Conservation (phyloP, 2,797 vertebrate species). For the Cottoperca gobio region DNA sequence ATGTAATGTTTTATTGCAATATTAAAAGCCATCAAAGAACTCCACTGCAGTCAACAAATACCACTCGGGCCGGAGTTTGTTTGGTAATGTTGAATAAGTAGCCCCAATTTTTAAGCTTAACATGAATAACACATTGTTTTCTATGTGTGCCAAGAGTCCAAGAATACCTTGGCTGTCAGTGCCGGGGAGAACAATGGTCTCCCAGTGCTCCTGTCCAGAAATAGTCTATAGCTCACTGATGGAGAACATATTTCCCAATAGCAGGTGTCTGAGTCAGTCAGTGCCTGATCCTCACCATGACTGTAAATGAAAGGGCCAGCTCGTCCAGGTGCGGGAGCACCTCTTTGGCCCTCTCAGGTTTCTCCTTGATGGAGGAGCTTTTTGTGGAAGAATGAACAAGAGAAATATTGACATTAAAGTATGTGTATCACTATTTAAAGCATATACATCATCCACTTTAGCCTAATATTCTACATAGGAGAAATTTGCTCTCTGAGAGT, state of each 20-base stretch:
- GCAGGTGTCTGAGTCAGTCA: constrained; percentile 88
- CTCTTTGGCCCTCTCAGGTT: constrained; percentile 78
- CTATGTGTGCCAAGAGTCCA: constrained; percentile 79
- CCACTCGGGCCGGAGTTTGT: constrained; percentile 31
- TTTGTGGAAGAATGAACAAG: constrained; percentile 69
- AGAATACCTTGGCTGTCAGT: constrained; percentile 86
- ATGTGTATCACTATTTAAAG: constrained; percentile 36
- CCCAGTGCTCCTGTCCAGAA: constrained; percentile 85
- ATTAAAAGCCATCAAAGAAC: constrained; percentile 14
- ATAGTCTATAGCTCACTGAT: constrained; percentile 85
- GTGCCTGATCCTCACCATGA: constrained; percentile 83
- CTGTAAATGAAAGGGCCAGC: constrained; percentile 83
- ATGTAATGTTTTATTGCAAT: not conserved
- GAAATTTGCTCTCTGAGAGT: not conserved
- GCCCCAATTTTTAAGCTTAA: constrained; percentile 70
- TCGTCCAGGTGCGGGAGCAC: constrained; percentile 83
- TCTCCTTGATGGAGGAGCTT: constrained; percentile 76
- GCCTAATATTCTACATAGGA: constrained; percentile 2
- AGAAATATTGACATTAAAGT: constrained; percentile 67
- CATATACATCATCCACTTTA: constrained; percentile 22
- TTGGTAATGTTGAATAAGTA: constrained; percentile 58
- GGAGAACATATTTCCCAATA: constrained; percentile 88
- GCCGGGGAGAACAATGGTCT: constrained; percentile 82
- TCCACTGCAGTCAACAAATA: constrained; percentile 24
- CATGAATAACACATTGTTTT: constrained; percentile 87